phyloP scores from a whole-genome alignment of 1,140 invertebrate genomes.

The Ephestia elutella region DNA sequence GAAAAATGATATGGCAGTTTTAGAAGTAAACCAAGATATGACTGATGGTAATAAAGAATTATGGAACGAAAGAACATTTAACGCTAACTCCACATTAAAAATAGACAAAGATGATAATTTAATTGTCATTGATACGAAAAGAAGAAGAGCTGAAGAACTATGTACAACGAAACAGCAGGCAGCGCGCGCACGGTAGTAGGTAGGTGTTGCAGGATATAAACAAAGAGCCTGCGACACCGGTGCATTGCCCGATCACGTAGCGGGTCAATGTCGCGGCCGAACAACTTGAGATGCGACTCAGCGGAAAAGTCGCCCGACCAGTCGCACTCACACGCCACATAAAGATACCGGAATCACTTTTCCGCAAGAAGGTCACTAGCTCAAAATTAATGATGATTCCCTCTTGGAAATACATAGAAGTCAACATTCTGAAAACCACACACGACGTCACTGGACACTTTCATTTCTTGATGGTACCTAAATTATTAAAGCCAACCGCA shows the following conservation, averaged over 20 bases:
- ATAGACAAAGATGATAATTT: no score
- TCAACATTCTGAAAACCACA: background rate
- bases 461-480: background rate
- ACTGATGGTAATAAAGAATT: no score
- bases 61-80: no score
- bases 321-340: slow-evolving; percentile 25
- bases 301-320: slow-evolving; percentile 52
- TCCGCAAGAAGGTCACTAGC: slow-evolving; percentile 54
- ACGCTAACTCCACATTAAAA: no score
- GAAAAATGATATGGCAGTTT: no score
- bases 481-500: background rate
- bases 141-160: no score
- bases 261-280: slow-evolving; percentile 69
- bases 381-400: slow-evolving; percentile 27
- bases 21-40: no score
- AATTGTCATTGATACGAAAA: no score
- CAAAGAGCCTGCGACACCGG: slow-evolving; percentile 67
- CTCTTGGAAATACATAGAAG: slow-evolving; percentile 4
- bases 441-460: background rate
- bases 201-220: slow-evolving; percentile 57
- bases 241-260: slow-evolving; percentile 66
- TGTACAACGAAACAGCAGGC: no score
- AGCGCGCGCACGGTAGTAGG: no score
- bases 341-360: slow-evolving; percentile 37
- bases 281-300: slow-evolving; percentile 52